Evolutionary conservation across 2,113 vertebrate species (phyloP).

Genomic region (Redunca redunca): DNA sequence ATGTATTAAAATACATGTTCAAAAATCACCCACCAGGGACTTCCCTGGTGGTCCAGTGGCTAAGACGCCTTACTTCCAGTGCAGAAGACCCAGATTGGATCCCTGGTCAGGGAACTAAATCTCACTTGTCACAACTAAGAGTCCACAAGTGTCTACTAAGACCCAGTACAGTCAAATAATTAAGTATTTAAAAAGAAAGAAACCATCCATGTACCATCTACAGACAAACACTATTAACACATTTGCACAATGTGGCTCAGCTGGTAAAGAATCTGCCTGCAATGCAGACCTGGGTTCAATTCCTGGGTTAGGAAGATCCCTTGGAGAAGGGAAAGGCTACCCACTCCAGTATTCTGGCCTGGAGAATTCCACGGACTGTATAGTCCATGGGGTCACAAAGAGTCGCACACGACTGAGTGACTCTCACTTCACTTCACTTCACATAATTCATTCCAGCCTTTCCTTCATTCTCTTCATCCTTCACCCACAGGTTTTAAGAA

Average conservation of each 20-base stretch:
- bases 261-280: neutral
- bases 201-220: neutral
- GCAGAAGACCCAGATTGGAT: neutral
- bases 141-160: neutral
- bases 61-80: neutral
- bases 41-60: neutral
- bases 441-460: neutral
- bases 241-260: neutral
- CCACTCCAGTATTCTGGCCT: neutral
- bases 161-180: neutral
- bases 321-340: neutral
- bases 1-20: neutral
- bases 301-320: neutral
- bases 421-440: neutral
- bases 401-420: rapidly evolving
- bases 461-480: neutral
- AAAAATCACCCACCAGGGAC: neutral
- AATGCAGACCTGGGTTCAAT: neutral
- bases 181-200: neutral
- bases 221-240: neutral
- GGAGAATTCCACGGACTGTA: neutral
- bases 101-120: neutral
- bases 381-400: neutral
- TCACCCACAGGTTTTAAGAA: neutral
- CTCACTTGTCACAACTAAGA: neutral